Evolutionary conservation across 2,797 vertebrate species (phyloP), one percentile per base, ranked within the genome.

Genomic region (Epinephelus awoara): DNA sequence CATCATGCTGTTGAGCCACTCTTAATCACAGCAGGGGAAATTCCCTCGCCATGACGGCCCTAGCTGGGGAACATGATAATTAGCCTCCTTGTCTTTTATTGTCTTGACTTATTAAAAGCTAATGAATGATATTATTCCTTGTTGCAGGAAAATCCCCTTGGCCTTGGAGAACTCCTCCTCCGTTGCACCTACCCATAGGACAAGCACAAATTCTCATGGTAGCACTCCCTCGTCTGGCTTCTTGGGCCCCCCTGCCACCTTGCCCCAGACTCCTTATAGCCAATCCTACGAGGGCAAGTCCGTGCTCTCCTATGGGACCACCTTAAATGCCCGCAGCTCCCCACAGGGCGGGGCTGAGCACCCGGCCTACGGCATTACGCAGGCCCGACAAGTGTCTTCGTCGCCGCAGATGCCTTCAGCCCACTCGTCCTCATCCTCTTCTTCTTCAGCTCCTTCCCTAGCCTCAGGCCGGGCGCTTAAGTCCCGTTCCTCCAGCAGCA

Each of bases 371-470:
- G 96, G 96, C 93, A 94, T 96, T 95, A 93, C 96, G 94, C 97
- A 98, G 88, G 96, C 97, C 89, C 96, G 98, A 96, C 98, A 98
- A 96, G 96, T 97, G 97, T 98, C 97, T 93, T 98, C 97, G 72
- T 97, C 97, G 95, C 97, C 98, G 92, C 97, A 97, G 95, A 98
- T 96, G 89, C 97, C 98, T 97, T 97, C 97, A 91, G 96, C 97
- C 95, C 97, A 98, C 94, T 98, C 96, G 89, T 97, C 97, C 83
- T 95, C 94, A 90, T 97, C 96, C 87, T 96, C 96, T 19, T 90
- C 89, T 50, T 90, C 93, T 80, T 94, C 92, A 18, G 94, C 96
- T 90, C 97, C 97, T 88, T 97, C 97, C 82, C 96, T 96, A 52
- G 94, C 97, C 96, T 96, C 97, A 92, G 96, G 96, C 95, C 97